phyloP scores from a whole-genome alignment of 2,888 invertebrate genomes.

The Eristalis intricaria region DNA sequence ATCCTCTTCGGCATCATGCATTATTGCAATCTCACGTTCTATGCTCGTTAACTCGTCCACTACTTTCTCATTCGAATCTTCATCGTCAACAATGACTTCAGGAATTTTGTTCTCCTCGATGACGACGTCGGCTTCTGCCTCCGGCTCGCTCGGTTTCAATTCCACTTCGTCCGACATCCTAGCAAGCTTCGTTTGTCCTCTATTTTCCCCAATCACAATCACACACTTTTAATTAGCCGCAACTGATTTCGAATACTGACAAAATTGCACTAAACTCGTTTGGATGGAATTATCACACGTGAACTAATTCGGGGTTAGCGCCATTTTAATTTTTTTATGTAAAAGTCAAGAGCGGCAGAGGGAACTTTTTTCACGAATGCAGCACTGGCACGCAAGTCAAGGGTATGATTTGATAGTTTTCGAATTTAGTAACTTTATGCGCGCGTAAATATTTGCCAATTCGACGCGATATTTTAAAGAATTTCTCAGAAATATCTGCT shows the following conservation, averaged over 20 bases:
- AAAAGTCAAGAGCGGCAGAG: constrained; percentile 10
- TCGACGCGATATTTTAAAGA: not conserved
- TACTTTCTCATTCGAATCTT: not conserved
- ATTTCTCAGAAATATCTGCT: constrained; percentile 19
- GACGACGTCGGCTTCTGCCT: not conserved
- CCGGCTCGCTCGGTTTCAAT: constrained; percentile 7
- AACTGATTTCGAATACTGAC: not conserved
- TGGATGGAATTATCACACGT: constrained; percentile 47
- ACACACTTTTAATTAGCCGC: not conserved
- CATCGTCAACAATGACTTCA: not conserved
- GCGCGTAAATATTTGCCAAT: not conserved
- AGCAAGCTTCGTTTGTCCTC: not conserved
- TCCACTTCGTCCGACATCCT: constrained; percentile 56
- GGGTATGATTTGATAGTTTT: not conserved
- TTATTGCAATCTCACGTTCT: constrained; percentile 79
- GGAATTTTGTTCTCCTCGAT: not conserved
- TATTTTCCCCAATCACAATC: not conserved
- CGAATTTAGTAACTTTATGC: not conserved
- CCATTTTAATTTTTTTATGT: constrained; percentile 58
- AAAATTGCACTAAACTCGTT: not conserved
- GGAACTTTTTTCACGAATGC: constrained; percentile 27
- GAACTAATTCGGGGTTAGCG: constrained; percentile 64
- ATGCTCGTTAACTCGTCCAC: constrained; percentile 77
- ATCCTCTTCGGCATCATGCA: constrained; percentile 75
- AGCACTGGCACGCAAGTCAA: not conserved